Evolutionary conservation across 2,888 invertebrate genomes (phyloP), one percentile per base, ranked within the genome.

Genomic region (Synanthedon tipuliformis): DNA sequence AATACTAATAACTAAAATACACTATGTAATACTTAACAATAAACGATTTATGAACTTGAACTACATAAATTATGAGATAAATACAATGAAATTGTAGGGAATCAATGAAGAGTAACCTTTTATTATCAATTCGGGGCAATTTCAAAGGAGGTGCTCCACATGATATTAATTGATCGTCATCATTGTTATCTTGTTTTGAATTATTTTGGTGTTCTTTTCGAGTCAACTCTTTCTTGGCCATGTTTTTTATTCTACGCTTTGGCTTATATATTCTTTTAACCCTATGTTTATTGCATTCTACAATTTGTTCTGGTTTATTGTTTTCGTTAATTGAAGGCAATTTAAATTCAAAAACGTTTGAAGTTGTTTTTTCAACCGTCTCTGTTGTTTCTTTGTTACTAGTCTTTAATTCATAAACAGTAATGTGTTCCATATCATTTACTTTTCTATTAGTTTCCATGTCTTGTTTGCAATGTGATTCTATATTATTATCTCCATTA

Each of bases 81-180:
- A 10, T 34, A 34, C 7, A 34, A 34, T 34, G 5, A 34, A 4
- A 18, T 11, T 50, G 41, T n/a, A 10, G n/a, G 4, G 41, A 41
- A n/a, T 41, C 1, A 41, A 11, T 4, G 4, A 41, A 0, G 12
- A 67, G 70, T 70, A 75, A 85, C 85, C 86, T 83, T 69, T 74
- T 83, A 48, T 64, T 69, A 61, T 86, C 86, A 54, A 87, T 85
- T 58, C 82, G 76, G 51, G 87, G 87, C 53, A 87, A 64, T 64
- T 86, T 87, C 45, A 87, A 59, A n/a, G 81, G 84, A 8, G 86
- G 86, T 7, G 76, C 78, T 57, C 81, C 86, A 11, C 72, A 75
- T 13, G 72, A 66, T 54, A 77, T 65, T 1, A 82, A 82, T 53
- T 72, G 75, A 51, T 48, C 59, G 60, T 86, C 83, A 57, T 80